A percentile compares a stretch with the other conserved stretches of the same genome.
phyloP scores from a whole-genome alignment of 2,797 vertebrate genomes.

The Enteromius afrohamiltoni region DNA sequence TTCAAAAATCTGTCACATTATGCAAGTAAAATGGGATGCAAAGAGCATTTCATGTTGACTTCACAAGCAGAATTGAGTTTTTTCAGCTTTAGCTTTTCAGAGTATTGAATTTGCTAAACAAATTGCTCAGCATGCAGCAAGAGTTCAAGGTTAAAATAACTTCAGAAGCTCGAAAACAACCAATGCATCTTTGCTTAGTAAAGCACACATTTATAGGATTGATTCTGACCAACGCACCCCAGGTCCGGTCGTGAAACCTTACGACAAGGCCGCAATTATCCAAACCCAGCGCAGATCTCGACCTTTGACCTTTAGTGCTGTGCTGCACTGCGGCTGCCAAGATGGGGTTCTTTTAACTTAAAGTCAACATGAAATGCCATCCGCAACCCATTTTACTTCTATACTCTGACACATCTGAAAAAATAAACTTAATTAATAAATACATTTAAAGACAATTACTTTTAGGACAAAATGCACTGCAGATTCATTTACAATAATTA shows the following conservation, averaged over 20 bases:
- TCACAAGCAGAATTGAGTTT: slow-evolving; percentile 1
- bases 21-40: slow-evolving; percentile 11
- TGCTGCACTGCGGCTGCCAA: slow-evolving; percentile 58
- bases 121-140: background rate
- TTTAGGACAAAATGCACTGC: background rate
- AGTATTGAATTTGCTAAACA: slow-evolving; percentile 27
- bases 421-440: background rate
- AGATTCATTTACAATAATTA: background rate
- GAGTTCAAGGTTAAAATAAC: slow-evolving; percentile 27
- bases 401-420: background rate
- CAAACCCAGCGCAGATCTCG: background rate
- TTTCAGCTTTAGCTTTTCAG: background rate
- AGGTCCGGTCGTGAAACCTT: background rate
- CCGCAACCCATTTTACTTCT: background rate
- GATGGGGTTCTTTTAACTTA: slow-evolving; percentile 8
- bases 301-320: slow-evolving; percentile 40
- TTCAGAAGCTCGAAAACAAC: background rate
- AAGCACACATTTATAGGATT: background rate
- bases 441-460: background rate
- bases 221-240: background rate
- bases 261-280: background rate
- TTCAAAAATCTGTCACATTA: slow-evolving; percentile 17
- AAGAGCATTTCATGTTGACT: slow-evolving; percentile 15
- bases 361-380: background rate
- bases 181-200: background rate